Percentiles rank a stretch among this genome's conserved stretches.
Conservation (phyloP, 1,140 invertebrate species). For the Hormaphis cornu region DNA sequence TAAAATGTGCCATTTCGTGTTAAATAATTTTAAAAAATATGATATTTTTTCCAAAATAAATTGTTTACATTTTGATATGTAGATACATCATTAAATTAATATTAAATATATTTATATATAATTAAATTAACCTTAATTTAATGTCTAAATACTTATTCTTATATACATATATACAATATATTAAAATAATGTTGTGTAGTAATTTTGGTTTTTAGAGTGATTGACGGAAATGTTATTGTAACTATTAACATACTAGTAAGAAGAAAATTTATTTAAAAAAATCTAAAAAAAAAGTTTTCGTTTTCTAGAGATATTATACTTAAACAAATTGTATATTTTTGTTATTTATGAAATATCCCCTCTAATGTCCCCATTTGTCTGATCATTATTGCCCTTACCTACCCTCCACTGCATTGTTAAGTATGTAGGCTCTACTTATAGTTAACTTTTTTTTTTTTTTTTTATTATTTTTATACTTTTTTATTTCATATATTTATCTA, state of each 20-base stretch:
- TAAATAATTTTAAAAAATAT: constrained; percentile 3
- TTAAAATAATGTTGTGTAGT: constrained; percentile 30
- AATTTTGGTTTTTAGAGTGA: constrained; percentile 32
- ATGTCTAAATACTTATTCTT: constrained; percentile 32
- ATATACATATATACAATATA: constrained; percentile 23
- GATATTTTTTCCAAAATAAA: constrained; percentile 18
- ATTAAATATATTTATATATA: constrained; percentile 22
- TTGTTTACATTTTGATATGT: constrained; percentile 32
- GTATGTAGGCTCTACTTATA: constrained; percentile 29
- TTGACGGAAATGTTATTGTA: constrained; percentile 26
- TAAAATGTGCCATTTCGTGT: constrained; percentile 31
- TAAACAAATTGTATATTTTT: constrained; percentile 33
- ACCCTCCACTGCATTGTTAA: constrained; percentile 25
- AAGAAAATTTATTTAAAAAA: constrained; percentile 20
- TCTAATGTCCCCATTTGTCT: neutral
- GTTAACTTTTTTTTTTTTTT: constrained; percentile 21
- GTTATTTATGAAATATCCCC: constrained; percentile 32
- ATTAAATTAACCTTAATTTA: constrained; percentile 28
- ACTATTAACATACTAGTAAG: constrained; percentile 28
- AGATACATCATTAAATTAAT: constrained; percentile 26
- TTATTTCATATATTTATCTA: constrained; percentile 33
- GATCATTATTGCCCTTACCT: constrained; percentile 13
- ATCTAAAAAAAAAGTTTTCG: constrained; percentile 20
- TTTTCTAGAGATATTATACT: constrained; percentile 33
- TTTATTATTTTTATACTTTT: constrained; percentile 31